Percentiles rank a stretch among this genome's conserved stretches.
These are phyloP conservation scores for Apostichopus californicus DNA, from an alignment of 35 echinoderm and acorn worm species.

Conservation along the genomic window DNA sequence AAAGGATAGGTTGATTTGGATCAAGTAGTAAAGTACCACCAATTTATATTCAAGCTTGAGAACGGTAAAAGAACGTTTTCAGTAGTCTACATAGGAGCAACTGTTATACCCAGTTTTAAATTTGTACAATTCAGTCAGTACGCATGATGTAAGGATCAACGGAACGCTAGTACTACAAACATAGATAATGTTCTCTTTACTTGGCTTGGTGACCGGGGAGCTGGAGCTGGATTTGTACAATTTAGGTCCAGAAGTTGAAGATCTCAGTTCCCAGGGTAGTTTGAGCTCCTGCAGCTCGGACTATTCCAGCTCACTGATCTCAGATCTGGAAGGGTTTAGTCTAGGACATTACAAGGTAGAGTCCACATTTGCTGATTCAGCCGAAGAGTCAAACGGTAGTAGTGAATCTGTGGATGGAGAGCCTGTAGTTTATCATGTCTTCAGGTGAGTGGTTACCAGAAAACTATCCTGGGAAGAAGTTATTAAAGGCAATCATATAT, in stretches of 20 bases:
- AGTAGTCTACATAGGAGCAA: no score
- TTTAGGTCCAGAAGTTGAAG: not conserved
- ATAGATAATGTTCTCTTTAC: conserved; percentile 27
- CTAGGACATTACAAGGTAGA: not conserved
- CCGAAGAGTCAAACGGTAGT: not conserved
- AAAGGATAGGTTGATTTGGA: no score
- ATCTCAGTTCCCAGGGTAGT: not conserved
- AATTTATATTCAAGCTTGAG: no score
- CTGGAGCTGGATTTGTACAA: not conserved
- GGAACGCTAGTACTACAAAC: not conserved
- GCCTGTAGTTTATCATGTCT: not conserved
- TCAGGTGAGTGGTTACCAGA: not conserved
- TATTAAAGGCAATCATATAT: no score
- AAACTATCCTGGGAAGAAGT: no score
- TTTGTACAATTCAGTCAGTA: no score
- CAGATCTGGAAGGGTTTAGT: not conserved
- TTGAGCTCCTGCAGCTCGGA: not conserved
- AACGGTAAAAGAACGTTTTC: no score
- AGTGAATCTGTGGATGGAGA: not conserved
- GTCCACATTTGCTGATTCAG: not conserved
- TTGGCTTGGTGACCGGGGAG: conserved; percentile 28
- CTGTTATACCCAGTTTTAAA: no score
- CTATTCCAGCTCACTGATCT: not conserved
- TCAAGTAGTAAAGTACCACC: no score
- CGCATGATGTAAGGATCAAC: no score